Conservation (phyloP, 2,113 vertebrate species). For the Helogale parvula region DNA sequence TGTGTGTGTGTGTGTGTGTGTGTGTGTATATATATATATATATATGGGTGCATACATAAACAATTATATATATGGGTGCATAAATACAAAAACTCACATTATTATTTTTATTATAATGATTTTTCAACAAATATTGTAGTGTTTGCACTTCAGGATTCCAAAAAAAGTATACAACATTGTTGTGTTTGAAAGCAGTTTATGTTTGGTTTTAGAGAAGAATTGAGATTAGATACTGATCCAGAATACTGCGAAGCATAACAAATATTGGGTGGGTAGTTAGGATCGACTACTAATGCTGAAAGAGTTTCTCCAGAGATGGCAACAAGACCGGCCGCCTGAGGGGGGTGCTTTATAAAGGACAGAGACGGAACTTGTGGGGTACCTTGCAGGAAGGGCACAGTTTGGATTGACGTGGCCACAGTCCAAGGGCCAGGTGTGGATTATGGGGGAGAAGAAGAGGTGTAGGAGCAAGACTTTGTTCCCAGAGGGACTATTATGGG, state of each 20-base stretch:
- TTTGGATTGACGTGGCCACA: not conserved
- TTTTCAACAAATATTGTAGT: not conserved
- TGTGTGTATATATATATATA: too few relatives aligned
- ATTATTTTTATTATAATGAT: not conserved
- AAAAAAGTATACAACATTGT: not conserved
- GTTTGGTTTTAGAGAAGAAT: conserved; percentile 37
- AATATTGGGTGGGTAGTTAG: not conserved
- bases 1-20: too few relatives aligned
- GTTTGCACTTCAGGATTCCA: conserved; percentile 10
- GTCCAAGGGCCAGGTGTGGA: not conserved
- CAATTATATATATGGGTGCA: not conserved
- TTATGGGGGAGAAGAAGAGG: not conserved
- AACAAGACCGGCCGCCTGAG: not conserved
- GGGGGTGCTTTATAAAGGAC: not conserved
- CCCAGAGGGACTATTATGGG: not conserved
- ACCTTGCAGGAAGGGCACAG: not conserved
- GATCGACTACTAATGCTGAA: not conserved
- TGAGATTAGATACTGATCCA: not conserved
- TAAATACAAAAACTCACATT: not conserved
- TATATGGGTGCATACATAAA: too few relatives aligned
- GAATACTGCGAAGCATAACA: not conserved
- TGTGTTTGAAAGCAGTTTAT: not conserved
- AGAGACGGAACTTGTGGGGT: not conserved
- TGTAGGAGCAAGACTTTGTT: not conserved
- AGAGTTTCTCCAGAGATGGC: not conserved